phyloP scores from a whole-genome alignment of 2,797 vertebrate species.

The Crax fasciolata region DNA sequence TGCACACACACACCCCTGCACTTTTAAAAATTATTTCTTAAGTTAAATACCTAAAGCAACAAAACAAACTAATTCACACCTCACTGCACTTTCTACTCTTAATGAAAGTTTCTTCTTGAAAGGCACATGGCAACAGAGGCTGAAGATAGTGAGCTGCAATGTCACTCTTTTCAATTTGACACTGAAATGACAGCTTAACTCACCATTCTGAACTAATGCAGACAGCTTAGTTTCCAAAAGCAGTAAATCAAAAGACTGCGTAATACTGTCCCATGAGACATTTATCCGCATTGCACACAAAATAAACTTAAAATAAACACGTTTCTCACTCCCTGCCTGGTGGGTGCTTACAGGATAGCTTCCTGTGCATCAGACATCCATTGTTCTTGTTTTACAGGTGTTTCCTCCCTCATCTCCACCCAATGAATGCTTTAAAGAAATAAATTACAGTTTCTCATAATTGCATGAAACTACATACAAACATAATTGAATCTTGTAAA shows the following conservation, averaged over 20 bases:
- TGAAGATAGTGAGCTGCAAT: not conserved
- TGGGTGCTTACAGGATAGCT: constrained; percentile 76
- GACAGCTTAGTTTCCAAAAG: not conserved
- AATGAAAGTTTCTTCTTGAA: not conserved
- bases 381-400: constrained; percentile 91
- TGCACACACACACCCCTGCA: not conserved
- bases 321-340: constrained; percentile 55
- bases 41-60: not conserved
- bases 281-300: constrained; percentile 6
- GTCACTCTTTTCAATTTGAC: not conserved
- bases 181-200: not conserved
- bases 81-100: not conserved
- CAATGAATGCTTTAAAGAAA: constrained; percentile 42
- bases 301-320: constrained; percentile 41
- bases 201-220: not conserved
- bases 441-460: constrained; percentile 24
- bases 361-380: constrained; percentile 87
- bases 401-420: constrained; percentile 85
- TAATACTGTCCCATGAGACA: not conserved
- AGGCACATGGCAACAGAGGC: not conserved
- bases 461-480: constrained; percentile 3
- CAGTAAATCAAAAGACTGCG: not conserved
- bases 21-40: not conserved
- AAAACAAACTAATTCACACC: not conserved
- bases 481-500: not conserved